A percentile compares a stretch with the other conserved stretches of the same genome.
phyloP scores from a whole-genome alignment of 1,140 invertebrate genomes.

The Catajapyx aquilonaris region DNA sequence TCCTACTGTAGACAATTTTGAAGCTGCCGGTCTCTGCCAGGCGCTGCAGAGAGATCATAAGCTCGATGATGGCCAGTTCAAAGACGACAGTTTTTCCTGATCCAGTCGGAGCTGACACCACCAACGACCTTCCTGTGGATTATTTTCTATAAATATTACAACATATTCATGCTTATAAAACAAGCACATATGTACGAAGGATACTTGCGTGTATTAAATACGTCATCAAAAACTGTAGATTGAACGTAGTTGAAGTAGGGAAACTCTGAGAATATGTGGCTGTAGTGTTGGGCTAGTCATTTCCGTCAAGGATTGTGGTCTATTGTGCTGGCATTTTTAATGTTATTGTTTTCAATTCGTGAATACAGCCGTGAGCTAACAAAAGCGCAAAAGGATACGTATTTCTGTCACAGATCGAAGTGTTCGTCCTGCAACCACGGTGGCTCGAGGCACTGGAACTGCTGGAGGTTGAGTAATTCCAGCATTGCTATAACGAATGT shows the following conservation, averaged over 20 bases:
- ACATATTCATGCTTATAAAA: slow-evolving; percentile 5
- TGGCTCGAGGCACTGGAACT: no score
- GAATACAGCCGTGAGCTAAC: no score
- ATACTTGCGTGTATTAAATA: slow-evolving; percentile 34
- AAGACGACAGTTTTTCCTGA: slow-evolving; percentile 65
- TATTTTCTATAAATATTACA: slow-evolving; percentile 12
- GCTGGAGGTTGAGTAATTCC: no score
- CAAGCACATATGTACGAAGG: slow-evolving; percentile 5
- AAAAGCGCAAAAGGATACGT: no score
- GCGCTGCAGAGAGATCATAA: slow-evolving; percentile 28
- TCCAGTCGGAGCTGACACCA: slow-evolving; percentile 55
- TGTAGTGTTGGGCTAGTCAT: no score
- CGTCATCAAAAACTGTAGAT: slow-evolving; percentile 41
- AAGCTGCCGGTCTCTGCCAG: slow-evolving; percentile 18
- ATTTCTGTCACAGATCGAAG: no score
- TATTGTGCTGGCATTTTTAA: no score
- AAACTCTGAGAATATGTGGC: slow-evolving; percentile 32
- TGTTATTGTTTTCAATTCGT: no score
- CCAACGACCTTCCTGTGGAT: slow-evolving; percentile 40
- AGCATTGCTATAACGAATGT: no score
- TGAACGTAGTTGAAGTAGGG: slow-evolving; percentile 48
- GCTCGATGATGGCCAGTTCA: slow-evolving; percentile 49
- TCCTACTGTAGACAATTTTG: slow-evolving; percentile 42
- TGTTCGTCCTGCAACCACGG: no score
- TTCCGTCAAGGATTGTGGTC: no score